Conservation (phyloP, 2,113 vertebrate species). For the Eonycteris spelaea region DNA sequence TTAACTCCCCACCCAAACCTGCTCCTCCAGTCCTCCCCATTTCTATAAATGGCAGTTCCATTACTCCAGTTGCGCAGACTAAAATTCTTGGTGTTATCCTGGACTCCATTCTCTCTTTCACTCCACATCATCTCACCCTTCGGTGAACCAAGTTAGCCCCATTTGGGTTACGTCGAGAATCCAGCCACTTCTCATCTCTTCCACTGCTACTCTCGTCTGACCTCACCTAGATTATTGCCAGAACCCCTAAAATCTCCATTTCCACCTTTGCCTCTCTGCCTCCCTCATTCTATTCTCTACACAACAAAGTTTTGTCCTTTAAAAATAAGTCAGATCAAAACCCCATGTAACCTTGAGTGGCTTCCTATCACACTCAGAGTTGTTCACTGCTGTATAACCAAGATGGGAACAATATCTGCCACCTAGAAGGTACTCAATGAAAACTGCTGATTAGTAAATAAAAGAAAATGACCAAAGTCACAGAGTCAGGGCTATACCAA, state of each 20-base stretch:
- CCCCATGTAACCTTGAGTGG: not conserved
- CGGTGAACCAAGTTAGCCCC: not conserved
- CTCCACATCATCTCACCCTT: not conserved
- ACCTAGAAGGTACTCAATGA: not conserved
- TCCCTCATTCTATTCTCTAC: not conserved
- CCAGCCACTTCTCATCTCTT: not conserved
- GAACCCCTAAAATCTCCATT: not conserved
- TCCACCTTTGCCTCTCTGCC: not conserved
- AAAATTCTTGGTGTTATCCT: not conserved
- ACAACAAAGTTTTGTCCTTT: not conserved
- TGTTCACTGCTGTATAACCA: not conserved
- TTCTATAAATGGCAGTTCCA: not conserved
- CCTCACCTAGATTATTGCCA: not conserved
- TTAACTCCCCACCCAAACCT: slow-evolving; percentile 49
- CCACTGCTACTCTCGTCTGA: not conserved
- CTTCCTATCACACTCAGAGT: not conserved
- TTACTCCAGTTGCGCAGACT: not conserved
- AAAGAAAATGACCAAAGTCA: not conserved
- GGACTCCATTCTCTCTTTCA: not conserved
- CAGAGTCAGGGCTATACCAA: not conserved
- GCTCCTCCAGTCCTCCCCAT: not conserved
- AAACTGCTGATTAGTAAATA: not conserved
- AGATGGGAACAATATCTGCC: not conserved
- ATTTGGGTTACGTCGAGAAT: not conserved
- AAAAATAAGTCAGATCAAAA: not conserved